Base-by-base conservation (phyloP, 2,888 invertebrate species). In the Nemotelus nigrinus region DNA sequence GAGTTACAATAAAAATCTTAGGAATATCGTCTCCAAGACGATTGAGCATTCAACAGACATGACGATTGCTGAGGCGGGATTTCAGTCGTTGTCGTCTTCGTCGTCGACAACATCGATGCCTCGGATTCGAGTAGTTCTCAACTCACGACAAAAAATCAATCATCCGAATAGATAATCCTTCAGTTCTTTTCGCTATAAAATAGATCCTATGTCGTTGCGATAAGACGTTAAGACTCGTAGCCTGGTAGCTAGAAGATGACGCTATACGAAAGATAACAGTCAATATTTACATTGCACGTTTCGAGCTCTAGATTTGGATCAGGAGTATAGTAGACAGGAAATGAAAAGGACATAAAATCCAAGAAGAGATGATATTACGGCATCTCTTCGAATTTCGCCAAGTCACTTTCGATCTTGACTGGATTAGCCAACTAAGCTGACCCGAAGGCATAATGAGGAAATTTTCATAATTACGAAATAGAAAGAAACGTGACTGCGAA, bases 81-180 rank as follows among this genome's bases (percentile, higher is more conserved):
- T 4, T 10, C 25, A 1, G 57, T 57, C 57, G 10, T 64, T 39
- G 39, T 64, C 44, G 6, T 41, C 44, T 8, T 25, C 41, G 10
- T 67, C 48, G 39, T 10, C n/a, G 25, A 60, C 60, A 48, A 45
- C 44, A 47, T 67, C 48, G 3, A 8, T 5, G 25, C 50, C 5
- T 67, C 25, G 25, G 5, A 67, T 67, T 67, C 25, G 41, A 67
- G 67, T 47, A 48, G 48, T 48, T 48, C 48, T 25, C 7, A 67
- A 48, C 48, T 70, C 44, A 58, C 45, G 72, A 72, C 58, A 44
- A 76, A 76, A 60, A 76, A 76, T 76, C 76, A 76, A 76, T 76
- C 76, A 76, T 64, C 65, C 76, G 44, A 65, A 63, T n/a, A 76
- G 76, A 76, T 76, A 76, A 65, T 76, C 76, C 65, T 10, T 44